Evolutionary conservation across 1,140 invertebrate genomes (phyloP).

Genomic region (Leptonema lineaticorne): DNA sequence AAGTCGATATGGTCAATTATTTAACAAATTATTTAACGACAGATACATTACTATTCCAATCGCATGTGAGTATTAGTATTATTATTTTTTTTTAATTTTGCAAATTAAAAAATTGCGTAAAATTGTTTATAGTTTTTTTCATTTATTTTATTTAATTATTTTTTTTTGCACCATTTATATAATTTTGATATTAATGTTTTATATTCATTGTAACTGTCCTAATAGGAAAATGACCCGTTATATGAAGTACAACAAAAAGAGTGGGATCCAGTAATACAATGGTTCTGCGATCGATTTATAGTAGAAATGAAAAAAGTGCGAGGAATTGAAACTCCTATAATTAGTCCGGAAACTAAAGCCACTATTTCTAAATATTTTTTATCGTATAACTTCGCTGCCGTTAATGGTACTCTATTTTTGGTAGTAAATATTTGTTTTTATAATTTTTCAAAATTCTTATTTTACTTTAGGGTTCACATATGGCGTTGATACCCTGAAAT

Average conservation of each 20-base stretch:
- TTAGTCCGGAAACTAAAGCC: slow-evolving; percentile 67
- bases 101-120: too few species aligned
- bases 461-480: slow-evolving; percentile 74
- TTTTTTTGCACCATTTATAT: too few species aligned
- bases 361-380: slow-evolving; percentile 70
- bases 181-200: slow-evolving; percentile 20
- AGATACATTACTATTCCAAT: slow-evolving; percentile 82
- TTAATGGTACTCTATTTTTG: slow-evolving; percentile 64
- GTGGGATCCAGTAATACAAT: slow-evolving; percentile 87
- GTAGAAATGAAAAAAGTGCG: slow-evolving; percentile 71
- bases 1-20: slow-evolving; percentile 73
- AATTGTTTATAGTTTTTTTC: too few species aligned
- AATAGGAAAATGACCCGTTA: slow-evolving; percentile 71
- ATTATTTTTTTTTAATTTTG: too few species aligned
- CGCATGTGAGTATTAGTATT: slow-evolving; percentile 72
- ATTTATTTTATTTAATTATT: too few species aligned
- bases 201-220: not conserved
- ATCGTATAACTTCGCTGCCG: slow-evolving; percentile 74
- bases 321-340: slow-evolving; percentile 65
- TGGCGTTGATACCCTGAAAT: slow-evolving; percentile 89
- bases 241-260: slow-evolving; percentile 72
- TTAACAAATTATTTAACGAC: slow-evolving; percentile 83
- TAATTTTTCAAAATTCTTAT: not conserved
- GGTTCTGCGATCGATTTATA: slow-evolving; percentile 81
- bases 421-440: not conserved